These are phyloP conservation scores for Pogonomyrmex barbatus DNA, from an alignment of 1,140 invertebrate species.

Conservation along the genomic window DNA sequence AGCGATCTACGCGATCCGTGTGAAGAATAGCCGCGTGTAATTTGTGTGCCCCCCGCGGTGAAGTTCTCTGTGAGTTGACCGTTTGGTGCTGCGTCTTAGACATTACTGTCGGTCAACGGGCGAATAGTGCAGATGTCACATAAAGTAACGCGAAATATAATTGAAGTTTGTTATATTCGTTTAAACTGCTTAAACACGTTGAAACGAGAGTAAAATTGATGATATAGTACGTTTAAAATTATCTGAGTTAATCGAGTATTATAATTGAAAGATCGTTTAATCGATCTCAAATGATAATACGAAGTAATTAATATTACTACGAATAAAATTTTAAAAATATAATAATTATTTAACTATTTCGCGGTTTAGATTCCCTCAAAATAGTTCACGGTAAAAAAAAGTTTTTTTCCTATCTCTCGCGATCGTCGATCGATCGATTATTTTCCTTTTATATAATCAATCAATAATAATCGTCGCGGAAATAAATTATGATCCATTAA, in stretches of 20 bases:
- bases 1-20: slow-evolving; percentile 1
- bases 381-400: not conserved
- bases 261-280: not conserved
- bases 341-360: not conserved
- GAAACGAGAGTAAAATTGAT: not conserved
- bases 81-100: not conserved
- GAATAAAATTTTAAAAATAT: not conserved
- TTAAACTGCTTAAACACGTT: not conserved
- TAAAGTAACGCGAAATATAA: not conserved
- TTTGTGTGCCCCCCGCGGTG: not conserved
- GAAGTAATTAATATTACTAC: not conserved
- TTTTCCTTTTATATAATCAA: not conserved
- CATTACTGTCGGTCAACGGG: not conserved
- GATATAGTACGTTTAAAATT: not conserved
- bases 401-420: not conserved
- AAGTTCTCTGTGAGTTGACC: not conserved
- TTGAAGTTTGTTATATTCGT: not conserved
- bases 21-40: not conserved
- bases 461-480: not conserved
- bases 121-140: not conserved
- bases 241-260: not conserved
- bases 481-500: not conserved
- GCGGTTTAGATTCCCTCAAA: not conserved
- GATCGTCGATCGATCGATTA: not conserved
- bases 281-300: not conserved